A percentile compares a stretch with the other conserved stretches of the same genome.
Conservation (phyloP, 2,113 vertebrate species). For the Nothocercus julius region DNA sequence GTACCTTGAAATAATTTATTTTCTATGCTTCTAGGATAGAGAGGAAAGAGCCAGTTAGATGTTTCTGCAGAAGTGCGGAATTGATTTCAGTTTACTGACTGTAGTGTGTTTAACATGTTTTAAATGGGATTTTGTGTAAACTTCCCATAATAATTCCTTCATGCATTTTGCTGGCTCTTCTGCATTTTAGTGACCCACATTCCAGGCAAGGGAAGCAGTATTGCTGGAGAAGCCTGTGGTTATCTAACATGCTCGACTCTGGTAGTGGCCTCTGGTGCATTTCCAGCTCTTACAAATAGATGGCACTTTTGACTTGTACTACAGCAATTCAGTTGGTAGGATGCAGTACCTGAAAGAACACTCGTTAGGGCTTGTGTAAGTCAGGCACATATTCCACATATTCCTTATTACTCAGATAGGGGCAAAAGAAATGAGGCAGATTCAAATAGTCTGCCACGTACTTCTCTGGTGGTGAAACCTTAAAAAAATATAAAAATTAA, state of each 20-base stretch:
- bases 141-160: background rate
- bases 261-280: constrained; percentile 60
- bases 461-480: constrained; percentile 44
- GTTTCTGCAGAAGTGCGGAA: background rate
- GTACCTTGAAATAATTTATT: background rate
- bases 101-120: rapidly evolving
- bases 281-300: constrained; percentile 80
- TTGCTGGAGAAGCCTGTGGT: background rate
- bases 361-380: constrained; percentile 20
- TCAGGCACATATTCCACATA: constrained; percentile 41
- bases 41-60: background rate
- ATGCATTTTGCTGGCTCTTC: background rate
- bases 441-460: constrained; percentile 22
- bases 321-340: constrained; percentile 1
- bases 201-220: background rate
- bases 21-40: background rate
- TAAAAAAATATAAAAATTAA: constrained; percentile 43
- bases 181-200: background rate
- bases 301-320: constrained; percentile 83
- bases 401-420: constrained; percentile 48
- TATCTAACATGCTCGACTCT: background rate
- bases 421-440: constrained; percentile 68
- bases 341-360: constrained; percentile 3
- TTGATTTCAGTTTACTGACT: background rate
- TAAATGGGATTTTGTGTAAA: background rate